These are phyloP conservation scores for Chloroclysta siterata DNA, from an alignment of 2,888 invertebrate species.

Conservation along the genomic window DNA sequence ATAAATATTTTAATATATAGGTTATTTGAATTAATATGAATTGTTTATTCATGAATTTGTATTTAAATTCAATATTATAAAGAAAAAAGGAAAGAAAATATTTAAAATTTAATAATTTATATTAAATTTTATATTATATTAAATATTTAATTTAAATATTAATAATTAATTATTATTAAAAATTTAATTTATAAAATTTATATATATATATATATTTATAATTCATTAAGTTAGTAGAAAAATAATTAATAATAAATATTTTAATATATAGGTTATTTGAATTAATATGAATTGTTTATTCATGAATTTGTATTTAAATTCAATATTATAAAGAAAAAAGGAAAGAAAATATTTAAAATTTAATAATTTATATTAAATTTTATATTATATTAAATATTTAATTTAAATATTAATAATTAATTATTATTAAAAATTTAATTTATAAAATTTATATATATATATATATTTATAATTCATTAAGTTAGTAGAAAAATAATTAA, in stretches of 20 bases:
- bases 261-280: conserved; percentile 41
- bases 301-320: conserved; percentile 42
- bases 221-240: conserved; percentile 44
- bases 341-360: conserved; percentile 44
- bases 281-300: conserved; percentile 47
- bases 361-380: conserved; percentile 35
- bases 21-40: conserved; percentile 39
- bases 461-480: conserved; percentile 41
- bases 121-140: conserved; percentile 35
- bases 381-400: conserved; percentile 29
- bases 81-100: conserved; percentile 44
- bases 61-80: conserved; percentile 50
- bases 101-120: conserved; percentile 36
- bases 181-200: conserved; percentile 42
- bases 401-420: conserved; percentile 21
- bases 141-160: conserved; percentile 27
- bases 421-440: conserved; percentile 21
- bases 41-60: conserved; percentile 43
- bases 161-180: conserved; percentile 16
- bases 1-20: conserved; percentile 45
- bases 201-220: conserved; percentile 29
- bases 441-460: conserved; percentile 10
- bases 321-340: conserved; percentile 49
- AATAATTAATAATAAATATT: conserved; percentile 47
- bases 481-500: conserved; percentile 43